Percentiles rank a stretch among this genome's conserved stretches.
Evolutionary conservation across 2,113 vertebrate species (phyloP).

Genomic region (Nothobranchius kuhntae): DNA sequence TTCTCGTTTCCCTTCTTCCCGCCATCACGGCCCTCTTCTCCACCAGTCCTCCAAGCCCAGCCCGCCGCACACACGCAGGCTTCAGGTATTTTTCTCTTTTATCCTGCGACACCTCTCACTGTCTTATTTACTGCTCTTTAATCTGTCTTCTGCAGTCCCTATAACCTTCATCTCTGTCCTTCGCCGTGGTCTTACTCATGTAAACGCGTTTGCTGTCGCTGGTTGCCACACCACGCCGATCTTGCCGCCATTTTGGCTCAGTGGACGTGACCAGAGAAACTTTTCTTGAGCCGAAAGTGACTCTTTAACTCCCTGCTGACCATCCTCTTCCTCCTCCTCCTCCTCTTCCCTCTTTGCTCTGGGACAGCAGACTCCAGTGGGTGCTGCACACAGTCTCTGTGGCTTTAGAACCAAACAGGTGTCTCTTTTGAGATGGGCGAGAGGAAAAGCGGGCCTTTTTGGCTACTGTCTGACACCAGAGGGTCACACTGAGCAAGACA

Average conservation of each 20-base stretch:
- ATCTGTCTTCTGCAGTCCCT: constrained; percentile 42
- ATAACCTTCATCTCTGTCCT: constrained; percentile 46
- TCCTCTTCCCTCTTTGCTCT: constrained; percentile 23
- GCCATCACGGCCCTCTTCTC: constrained; percentile 79
- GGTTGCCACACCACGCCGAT: constrained; percentile 68
- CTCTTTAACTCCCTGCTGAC: constrained; percentile 41
- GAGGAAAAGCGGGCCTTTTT: constrained; percentile 30
- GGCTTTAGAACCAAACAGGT: constrained; percentile 61
- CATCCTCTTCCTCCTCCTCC: constrained; percentile 28
- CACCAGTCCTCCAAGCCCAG: constrained; percentile 69
- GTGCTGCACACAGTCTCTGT: constrained; percentile 33
- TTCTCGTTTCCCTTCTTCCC: constrained; percentile 78
- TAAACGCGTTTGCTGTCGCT: constrained; percentile 50
- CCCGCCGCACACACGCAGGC: constrained; percentile 65
- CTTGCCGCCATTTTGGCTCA: constrained; percentile 73
- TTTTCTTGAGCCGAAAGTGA: constrained; percentile 56
- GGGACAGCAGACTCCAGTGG: constrained; percentile 37
- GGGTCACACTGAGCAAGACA: constrained; percentile 15
- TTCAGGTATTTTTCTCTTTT: constrained; percentile 75
- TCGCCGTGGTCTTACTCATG: constrained; percentile 39
- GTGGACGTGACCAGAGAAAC: constrained; percentile 58
- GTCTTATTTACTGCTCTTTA: constrained; percentile 41
- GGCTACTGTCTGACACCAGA: constrained; percentile 44
- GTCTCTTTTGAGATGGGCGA: constrained; percentile 49
- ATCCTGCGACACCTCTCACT: constrained; percentile 56